These are phyloP conservation scores for Staurois parvus DNA, from an alignment of 2,797 vertebrate genomes.

Conservation along the genomic window DNA sequence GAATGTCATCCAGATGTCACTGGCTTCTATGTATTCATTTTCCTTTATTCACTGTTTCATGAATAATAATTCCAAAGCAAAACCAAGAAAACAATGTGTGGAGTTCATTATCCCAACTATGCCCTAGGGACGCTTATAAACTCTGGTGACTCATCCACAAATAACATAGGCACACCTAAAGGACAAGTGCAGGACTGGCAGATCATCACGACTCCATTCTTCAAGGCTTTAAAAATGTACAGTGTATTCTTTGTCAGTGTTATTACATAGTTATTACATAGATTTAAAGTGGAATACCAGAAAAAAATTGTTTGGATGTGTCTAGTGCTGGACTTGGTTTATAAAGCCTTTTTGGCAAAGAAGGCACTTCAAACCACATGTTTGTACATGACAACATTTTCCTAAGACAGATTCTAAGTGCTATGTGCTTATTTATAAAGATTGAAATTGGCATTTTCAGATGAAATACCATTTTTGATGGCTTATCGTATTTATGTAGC, in stretches of 20 bases:
- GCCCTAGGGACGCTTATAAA: constrained; percentile 40
- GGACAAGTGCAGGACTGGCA: constrained; percentile 35
- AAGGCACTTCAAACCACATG: neutral
- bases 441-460: neutral
- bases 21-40: constrained; percentile 20
- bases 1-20: constrained; percentile 47
- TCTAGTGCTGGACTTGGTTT: neutral
- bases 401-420: neutral
- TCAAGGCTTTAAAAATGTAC: neutral
- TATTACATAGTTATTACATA: neutral
- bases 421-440: neutral
- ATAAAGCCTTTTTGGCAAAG: neutral
- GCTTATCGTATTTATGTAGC: neutral
- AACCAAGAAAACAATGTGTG: constrained; percentile 45
- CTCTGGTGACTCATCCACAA: constrained; percentile 42
- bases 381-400: neutral
- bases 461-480: neutral
- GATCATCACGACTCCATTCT: neutral
- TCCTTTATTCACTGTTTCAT: constrained; percentile 21
- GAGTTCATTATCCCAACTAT: constrained; percentile 43
- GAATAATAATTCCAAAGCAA: constrained; percentile 34
- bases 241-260: neutral
- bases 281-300: neutral
- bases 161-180: constrained; percentile 41
- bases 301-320: neutral